Evolutionary conservation across 2,888 invertebrate genomes (phyloP), one percentile per base, ranked within the genome.

Genomic region (Spodoptera picta): DNA sequence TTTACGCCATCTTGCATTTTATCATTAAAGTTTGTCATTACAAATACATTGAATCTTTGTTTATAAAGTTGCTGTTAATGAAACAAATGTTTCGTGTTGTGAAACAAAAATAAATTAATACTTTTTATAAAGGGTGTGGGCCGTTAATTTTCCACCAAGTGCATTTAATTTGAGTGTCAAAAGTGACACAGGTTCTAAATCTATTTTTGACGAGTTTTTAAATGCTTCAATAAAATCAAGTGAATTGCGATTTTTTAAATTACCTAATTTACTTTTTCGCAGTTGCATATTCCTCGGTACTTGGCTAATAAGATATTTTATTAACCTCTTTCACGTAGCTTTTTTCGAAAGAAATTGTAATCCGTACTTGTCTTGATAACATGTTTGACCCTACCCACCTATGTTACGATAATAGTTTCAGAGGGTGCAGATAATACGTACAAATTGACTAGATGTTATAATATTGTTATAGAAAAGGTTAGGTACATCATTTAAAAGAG

Each of bases 191-290:
- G 24, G 11, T 44, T 51, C 36, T 45, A 19, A 55, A 63, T 63
- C 7, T 46, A 49, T 19, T 68, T 48, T 65, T 14, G 23, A 23
- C 9, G 10, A 72, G 10, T 24, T 47, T 49, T 2, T 4, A 43
- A 24, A 23, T 31, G 65, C 42, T 10, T 3, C 31, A 44, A 50
- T 66, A 53, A 53, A 53, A 54, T 58, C 1, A 43, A 57, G 65
- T 65, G 42, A 71, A 46, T 68, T 41, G 43, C 27, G 36, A 9
- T 24, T 44, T 65, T 23, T 47, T 11, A 10, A 24, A 66, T 42
- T 46, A n/a, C n/a, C n/a, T n/a, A 10, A 47, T 66, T 50, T 12
- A 9, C 45, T 23, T 71, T 71, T 71, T 43, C 0, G 3, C 24
- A 52, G 36, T 43, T n/a, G 46, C 10, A 52, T 23, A n/a, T 12